Conservation (phyloP, 2,888 invertebrate genomes). For the Nephrotoma appendiculata region DNA sequence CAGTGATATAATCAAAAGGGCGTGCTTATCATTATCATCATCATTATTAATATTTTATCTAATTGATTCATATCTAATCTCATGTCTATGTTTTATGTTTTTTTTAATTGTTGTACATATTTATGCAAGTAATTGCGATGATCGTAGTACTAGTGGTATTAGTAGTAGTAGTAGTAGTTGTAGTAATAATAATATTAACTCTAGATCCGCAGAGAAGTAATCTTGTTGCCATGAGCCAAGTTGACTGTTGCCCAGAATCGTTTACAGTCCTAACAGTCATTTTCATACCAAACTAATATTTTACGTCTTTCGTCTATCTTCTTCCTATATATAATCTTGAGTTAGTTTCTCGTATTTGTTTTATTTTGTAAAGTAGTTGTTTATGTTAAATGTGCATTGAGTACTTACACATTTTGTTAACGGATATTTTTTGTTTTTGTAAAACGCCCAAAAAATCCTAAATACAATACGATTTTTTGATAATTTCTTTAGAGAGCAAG, state of each 20-base stretch:
- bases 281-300: neutral
- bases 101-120: neutral
- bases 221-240: neutral
- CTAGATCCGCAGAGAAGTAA: neutral
- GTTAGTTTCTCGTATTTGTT: neutral
- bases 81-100: neutral
- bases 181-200: neutral
- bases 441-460: slow-evolving; percentile 9
- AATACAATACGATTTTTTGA: neutral
- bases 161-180: neutral
- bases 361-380: neutral
- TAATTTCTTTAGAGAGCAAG: slow-evolving; percentile 31
- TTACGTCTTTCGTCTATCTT: neutral
- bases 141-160: neutral
- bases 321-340: neutral
- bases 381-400: neutral
- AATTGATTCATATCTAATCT: neutral
- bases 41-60: neutral
- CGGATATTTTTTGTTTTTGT: slow-evolving; percentile 17
- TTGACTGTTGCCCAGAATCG: neutral
- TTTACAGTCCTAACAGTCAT: neutral
- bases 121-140: neutral
- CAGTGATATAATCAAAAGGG: neutral
- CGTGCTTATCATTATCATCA: neutral
- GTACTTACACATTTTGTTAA: slow-evolving; percentile 10